Evolutionary conservation across 2,113 vertebrate genomes (phyloP), one percentile per base, ranked within the genome.

Genomic region (Pithys albifrons): DNA sequence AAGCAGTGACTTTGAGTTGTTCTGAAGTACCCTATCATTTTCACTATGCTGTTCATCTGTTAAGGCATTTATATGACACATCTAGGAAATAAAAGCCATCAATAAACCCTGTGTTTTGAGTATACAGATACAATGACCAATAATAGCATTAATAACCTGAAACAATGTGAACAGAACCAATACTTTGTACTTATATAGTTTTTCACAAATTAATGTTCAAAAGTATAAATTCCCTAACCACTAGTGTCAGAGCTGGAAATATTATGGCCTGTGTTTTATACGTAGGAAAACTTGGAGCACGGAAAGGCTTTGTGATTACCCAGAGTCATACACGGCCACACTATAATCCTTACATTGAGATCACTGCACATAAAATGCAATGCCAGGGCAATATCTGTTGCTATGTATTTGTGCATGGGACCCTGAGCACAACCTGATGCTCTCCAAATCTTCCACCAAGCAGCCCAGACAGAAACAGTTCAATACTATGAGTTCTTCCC

Each of bases 51-150:
- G 95, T 96, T 97, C 96, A 96, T 95, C 96, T 97, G 97, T 96
- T 98, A 98, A 97, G 97, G 96, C 96, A 98, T 97, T 98, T 97
- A 97, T 96, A 94, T 97, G 95, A 92, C 94, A 95, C 96, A 93
- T 92, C 92, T 96, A 97, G 97, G 97, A 98, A 98, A 98, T 96
- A 98, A 97, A 97, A 98, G 83, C 69, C 65, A 95, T 92, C 94
- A 91, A 77, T 96, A 95, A 93, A 93, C 90, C 89, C 80, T 79
- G 84, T 92, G 93, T 97, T 95, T 97, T 96, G 91, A 93, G 88
- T 89, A 95, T 91, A 93, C 94, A 92, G 95, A 93, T 86, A 92
- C 73, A 89, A 91, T 51, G 80, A 95, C 94, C 94, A 96, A 96
- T 83, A 97, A 97, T 65, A 92, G 45, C 14, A 33, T 91, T 76